These are phyloP conservation scores for Eupeodes luniger DNA, from an alignment of 2,888 invertebrate species.

Conservation along the genomic window DNA sequence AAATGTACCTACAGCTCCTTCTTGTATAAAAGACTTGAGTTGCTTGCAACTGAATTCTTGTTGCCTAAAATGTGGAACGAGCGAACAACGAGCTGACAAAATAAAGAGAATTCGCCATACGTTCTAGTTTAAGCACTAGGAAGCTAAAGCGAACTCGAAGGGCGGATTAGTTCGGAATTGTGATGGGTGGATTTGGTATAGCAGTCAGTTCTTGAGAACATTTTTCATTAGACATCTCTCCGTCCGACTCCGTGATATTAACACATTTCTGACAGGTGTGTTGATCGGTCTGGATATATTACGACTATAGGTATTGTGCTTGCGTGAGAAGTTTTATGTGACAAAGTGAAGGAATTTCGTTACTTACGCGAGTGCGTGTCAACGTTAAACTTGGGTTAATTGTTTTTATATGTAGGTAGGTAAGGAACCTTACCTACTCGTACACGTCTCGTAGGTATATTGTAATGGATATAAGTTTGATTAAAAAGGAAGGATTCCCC, in stretches of 20 bases:
- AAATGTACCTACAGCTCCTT: constrained; percentile 18
- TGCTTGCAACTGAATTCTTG: neutral
- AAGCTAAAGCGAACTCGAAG: neutral
- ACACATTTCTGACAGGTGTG: constrained; percentile 63
- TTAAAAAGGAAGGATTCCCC: too few species aligned
- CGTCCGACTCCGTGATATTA: constrained; percentile 32
- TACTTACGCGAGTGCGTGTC: constrained; percentile 40
- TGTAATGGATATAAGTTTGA: constrained; percentile 2
- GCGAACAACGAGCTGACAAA: constrained; percentile 44
- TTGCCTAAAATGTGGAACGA: constrained; percentile 43
- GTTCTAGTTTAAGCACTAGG: constrained; percentile 19
- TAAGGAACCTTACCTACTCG: too few species aligned
- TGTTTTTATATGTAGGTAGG: constrained; percentile 46
- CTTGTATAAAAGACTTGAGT: constrained; percentile 5
- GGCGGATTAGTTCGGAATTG: constrained; percentile 61
- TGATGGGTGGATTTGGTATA: constrained; percentile 62
- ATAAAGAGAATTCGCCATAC: constrained; percentile 33
- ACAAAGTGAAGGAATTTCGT: constrained; percentile 19
- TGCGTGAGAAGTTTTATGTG: constrained; percentile 39
- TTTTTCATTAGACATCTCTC: constrained; percentile 49
- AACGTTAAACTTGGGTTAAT: constrained; percentile 61
- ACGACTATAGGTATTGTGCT: neutral
- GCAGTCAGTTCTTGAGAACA: constrained; percentile 11
- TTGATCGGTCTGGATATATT: neutral
- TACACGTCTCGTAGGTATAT: neutral